These are phyloP conservation scores for Halcyon senegalensis DNA, from an alignment of 2,113 vertebrate genomes.

Conservation along the genomic window DNA sequence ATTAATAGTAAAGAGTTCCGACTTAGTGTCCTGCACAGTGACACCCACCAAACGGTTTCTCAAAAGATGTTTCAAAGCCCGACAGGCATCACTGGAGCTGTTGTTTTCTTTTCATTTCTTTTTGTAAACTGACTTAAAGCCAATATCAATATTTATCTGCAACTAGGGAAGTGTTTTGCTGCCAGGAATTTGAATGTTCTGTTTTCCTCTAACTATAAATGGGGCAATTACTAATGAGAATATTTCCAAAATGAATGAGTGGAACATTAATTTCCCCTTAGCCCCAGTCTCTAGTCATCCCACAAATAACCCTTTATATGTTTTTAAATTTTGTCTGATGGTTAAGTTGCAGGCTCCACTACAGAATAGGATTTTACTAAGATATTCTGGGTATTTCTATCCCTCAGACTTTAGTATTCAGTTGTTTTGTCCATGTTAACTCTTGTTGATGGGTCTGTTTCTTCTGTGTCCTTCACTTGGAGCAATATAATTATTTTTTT, in stretches of 20 bases:
- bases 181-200: slow-evolving; percentile 62
- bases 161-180: slow-evolving; percentile 50
- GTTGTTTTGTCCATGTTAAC: not conserved
- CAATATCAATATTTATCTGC: slow-evolving; percentile 74
- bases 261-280: slow-evolving; percentile 54
- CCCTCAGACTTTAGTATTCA: not conserved
- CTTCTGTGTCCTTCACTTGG: not conserved
- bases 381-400: not conserved
- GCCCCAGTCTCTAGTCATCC: not conserved
- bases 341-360: not conserved
- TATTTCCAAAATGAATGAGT: slow-evolving; percentile 68
- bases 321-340: not conserved
- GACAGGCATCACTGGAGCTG: slow-evolving; percentile 27
- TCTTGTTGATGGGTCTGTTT: not conserved
- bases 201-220: slow-evolving; percentile 61
- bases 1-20: not conserved
- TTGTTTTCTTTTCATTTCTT: slow-evolving; percentile 49
- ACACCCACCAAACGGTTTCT: not conserved
- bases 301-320: not conserved
- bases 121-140: slow-evolving; percentile 63
- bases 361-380: not conserved
- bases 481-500: not conserved
- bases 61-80: slow-evolving; percentile 28
- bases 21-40: not conserved
- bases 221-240: slow-evolving; percentile 44